Conservation (phyloP, 1,140 invertebrate species). For the Xylocopa sonorina region DNA sequence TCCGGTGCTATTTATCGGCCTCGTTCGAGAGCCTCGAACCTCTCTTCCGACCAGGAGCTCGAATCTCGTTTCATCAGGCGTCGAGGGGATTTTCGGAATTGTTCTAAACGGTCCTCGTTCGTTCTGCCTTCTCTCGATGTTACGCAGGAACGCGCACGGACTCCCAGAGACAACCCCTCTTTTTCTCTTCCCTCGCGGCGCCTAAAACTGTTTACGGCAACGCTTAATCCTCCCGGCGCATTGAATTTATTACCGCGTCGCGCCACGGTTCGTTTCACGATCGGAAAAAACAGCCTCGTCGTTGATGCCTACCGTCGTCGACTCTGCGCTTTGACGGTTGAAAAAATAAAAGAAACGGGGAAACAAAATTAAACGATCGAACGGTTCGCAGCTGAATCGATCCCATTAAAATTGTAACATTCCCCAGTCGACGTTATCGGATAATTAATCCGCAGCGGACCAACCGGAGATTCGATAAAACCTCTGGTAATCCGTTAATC, state of each 20-base stretch:
- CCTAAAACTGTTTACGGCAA: conserved; percentile 4
- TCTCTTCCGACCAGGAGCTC: background rate
- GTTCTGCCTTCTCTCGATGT: background rate
- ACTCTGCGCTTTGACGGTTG: no score
- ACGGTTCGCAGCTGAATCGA: background rate
- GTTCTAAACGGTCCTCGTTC: conserved; percentile 15
- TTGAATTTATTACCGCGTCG: conserved; percentile 3
- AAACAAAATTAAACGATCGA: background rate
- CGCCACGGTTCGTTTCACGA: background rate
- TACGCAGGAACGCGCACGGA: background rate
- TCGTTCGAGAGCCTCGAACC: background rate
- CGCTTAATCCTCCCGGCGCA: background rate
- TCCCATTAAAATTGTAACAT: no score
- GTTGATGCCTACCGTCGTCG: background rate
- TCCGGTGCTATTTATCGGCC: background rate
- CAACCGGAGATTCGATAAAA: background rate
- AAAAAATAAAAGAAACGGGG: background rate
- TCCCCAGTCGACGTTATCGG: no score
- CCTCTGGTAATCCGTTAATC: conserved; percentile 6
- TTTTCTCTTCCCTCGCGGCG: no score
- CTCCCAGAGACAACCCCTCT: background rate
- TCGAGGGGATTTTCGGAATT: conserved; percentile 36
- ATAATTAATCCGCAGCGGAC: background rate
- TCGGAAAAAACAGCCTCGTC: background rate
- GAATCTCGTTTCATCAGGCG: conserved; percentile 15